These are phyloP conservation scores for Chrysopa pallens DNA, from an alignment of 1,140 invertebrate species.

Conservation along the genomic window DNA sequence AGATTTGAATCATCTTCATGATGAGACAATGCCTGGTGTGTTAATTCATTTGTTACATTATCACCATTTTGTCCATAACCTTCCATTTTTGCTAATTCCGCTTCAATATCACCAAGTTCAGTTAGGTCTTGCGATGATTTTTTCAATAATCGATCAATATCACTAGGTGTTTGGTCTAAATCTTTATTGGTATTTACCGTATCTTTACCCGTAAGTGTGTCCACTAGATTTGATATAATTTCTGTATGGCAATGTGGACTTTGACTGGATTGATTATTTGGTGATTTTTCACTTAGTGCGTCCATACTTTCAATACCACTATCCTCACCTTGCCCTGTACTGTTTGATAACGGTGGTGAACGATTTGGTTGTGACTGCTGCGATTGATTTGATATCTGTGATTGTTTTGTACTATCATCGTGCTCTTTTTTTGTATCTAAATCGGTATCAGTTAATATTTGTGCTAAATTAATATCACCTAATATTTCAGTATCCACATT, in stretches of 20 bases:
- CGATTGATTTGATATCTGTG: constrained; percentile 4
- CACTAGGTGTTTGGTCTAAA: not conserved
- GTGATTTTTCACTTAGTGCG: constrained; percentile 77
- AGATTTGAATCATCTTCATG: constrained; percentile 1
- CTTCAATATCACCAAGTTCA: constrained; percentile 41
- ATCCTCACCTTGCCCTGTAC: constrained; percentile 56
- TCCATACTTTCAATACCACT: constrained; percentile 89
- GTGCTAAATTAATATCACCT: constrained; percentile 3
- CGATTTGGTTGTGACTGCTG: constrained; percentile 13
- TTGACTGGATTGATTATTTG: constrained; percentile 63
- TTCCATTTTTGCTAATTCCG: constrained; percentile 45
- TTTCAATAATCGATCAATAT: not conserved
- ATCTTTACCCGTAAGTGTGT: not conserved
- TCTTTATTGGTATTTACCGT: not conserved
- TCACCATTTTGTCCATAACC: constrained; percentile 19
- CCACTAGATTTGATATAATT: not conserved
- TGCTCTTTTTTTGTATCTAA: not conserved
- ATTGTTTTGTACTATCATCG: constrained; percentile 1
- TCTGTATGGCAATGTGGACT: constrained; percentile 24
- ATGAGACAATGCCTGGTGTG: not conserved
- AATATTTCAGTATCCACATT: not conserved
- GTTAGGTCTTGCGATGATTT: not conserved
- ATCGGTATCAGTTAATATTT: constrained; percentile 6
- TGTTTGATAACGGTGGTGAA: constrained; percentile 23
- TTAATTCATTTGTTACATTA: constrained; percentile 3